Conservation (phyloP, 2,113 vertebrate species). For the Dolichotis patagonum region DNA sequence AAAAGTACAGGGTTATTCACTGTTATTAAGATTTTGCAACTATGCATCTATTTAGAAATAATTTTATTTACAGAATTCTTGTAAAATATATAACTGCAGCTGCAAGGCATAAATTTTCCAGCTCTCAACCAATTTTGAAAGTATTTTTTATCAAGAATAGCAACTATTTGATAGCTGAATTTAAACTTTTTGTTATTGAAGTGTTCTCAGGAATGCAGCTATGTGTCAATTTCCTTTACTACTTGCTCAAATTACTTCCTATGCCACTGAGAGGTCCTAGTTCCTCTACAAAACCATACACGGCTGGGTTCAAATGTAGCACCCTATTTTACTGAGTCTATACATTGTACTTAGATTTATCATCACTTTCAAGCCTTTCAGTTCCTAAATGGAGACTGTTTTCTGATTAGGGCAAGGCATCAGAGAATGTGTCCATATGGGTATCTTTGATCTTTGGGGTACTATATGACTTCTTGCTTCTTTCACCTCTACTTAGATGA, state of each 20-base stretch:
- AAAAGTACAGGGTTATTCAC: not conserved
- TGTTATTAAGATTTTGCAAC: not conserved
- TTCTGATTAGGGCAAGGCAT: not conserved
- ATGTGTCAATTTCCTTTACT: not conserved
- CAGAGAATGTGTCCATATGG: not conserved
- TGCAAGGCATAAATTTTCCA: not conserved
- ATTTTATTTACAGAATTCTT: conserved; percentile 40
- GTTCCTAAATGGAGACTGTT: not conserved
- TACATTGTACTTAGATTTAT: not conserved
- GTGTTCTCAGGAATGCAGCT: not conserved
- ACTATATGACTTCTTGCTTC: not conserved
- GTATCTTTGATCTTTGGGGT: conserved; percentile 56
- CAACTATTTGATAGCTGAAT: not conserved
- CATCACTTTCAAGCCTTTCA: not conserved
- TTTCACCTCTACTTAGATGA: not conserved
- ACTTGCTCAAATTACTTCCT: not conserved
- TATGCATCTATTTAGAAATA: not conserved
- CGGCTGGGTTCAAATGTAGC: not conserved
- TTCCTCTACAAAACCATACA: not conserved
- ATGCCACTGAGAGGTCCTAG: not conserved
- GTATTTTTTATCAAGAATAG: conserved; percentile 8
- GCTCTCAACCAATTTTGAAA: not conserved
- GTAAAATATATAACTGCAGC: not conserved
- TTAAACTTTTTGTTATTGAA: not conserved
- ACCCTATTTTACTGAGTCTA: not conserved